Evolutionary conservation across 1,140 invertebrate species (phyloP).

Genomic region (Mercenaria mercenaria): DNA sequence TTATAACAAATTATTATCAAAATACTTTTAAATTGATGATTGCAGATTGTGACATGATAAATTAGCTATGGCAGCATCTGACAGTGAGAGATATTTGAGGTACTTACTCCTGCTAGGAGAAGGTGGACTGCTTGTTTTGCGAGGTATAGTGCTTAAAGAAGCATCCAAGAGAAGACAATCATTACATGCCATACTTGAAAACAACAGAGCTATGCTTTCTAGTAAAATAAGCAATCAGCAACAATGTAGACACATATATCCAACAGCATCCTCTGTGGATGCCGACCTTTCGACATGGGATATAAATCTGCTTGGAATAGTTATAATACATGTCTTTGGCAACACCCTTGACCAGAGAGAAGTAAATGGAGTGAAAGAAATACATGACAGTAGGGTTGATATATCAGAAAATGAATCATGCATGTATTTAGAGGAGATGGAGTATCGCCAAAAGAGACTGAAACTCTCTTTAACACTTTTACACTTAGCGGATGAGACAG

Average conservation of each 20-base stretch:
- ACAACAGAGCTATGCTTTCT: neutral
- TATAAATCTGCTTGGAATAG: neutral
- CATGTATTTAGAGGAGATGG: neutral
- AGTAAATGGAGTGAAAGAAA: neutral
- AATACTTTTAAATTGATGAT: too few relatives aligned
- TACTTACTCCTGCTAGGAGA: neutral
- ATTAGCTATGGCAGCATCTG: neutral
- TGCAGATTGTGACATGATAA: too few relatives aligned
- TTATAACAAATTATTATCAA: too few relatives aligned
- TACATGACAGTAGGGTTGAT: neutral
- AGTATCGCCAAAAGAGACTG: neutral
- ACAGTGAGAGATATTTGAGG: neutral
- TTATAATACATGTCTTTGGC: neutral
- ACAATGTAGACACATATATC: neutral
- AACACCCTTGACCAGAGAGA: neutral
- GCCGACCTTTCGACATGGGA: neutral
- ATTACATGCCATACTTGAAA: neutral
- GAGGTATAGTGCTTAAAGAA: neutral
- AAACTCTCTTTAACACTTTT: neutral
- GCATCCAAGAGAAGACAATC: neutral
- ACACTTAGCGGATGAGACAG: neutral
- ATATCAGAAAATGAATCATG: neutral
- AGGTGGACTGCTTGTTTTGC: neutral
- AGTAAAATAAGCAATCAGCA: neutral
- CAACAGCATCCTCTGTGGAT: neutral